These are phyloP conservation scores for Echiichthys vipera DNA, from an alignment of 2,797 vertebrate genomes.

Conservation along the genomic window DNA sequence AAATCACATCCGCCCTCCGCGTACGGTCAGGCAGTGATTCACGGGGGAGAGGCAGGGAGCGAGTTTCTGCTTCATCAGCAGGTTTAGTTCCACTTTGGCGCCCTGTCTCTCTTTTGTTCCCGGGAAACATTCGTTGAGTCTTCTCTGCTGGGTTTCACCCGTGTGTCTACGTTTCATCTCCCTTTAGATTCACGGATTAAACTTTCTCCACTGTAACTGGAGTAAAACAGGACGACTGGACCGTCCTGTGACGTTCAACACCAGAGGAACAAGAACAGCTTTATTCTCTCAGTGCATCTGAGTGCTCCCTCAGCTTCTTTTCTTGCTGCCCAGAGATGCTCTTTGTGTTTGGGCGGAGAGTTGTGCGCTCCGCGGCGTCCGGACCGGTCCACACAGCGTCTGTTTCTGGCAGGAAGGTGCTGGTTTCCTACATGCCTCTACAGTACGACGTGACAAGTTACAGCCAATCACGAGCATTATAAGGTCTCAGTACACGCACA, in stretches of 20 bases:
- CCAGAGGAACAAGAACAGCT: conserved; percentile 10
- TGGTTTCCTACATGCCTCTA: too few relatives aligned
- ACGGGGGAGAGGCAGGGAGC: conserved; percentile 18
- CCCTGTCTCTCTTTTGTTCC: conserved; percentile 8
- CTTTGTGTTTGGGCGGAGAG: too few relatives aligned
- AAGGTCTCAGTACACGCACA: too few relatives aligned
- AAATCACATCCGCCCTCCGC: conserved; percentile 6
- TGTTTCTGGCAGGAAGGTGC: too few relatives aligned
- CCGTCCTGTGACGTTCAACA: background rate
- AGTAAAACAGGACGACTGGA: conserved; percentile 1
- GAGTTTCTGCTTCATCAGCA: conserved; percentile 17
- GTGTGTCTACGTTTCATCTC: background rate
- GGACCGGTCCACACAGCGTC: too few relatives aligned
- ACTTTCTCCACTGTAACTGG: conserved; percentile 1
- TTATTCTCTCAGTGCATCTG: background rate
- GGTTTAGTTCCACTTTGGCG: conserved; percentile 33
- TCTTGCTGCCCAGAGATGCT: too few relatives aligned
- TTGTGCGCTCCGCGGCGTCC: too few relatives aligned
- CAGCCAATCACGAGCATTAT: too few relatives aligned
- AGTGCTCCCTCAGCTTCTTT: too few relatives aligned
- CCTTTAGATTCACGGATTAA: conserved; percentile 31
- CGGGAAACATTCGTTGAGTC: background rate
- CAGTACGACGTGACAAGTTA: too few relatives aligned
- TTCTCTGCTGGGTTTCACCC: background rate
- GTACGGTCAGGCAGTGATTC: conserved; percentile 34